These are phyloP conservation scores for Actias luna DNA, from an alignment of 2,888 invertebrate species.

Conservation along the genomic window DNA sequence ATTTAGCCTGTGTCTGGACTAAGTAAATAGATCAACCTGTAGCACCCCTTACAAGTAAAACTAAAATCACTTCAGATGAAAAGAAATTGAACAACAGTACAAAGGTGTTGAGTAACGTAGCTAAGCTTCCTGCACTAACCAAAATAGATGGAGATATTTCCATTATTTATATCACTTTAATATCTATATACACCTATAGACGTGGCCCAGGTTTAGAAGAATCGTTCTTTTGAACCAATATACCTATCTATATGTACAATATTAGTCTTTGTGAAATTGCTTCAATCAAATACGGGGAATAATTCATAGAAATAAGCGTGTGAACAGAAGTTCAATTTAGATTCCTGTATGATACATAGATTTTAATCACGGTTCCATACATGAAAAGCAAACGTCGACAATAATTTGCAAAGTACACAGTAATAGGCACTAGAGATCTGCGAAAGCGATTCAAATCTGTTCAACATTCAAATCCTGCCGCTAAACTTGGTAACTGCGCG, in stretches of 20 bases:
- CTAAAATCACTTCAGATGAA: too few relatives aligned
- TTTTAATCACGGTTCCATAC: not conserved
- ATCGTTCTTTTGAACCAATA: not conserved
- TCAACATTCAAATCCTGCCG: constrained; percentile 8
- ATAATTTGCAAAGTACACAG: constrained; percentile 4
- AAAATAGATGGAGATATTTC: too few relatives aligned
- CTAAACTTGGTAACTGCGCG: constrained; percentile 16
- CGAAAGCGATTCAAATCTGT: constrained; percentile 17
- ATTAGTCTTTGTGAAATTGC: not conserved
- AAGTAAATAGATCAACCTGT: too few relatives aligned
- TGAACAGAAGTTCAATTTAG: not conserved
- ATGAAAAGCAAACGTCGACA: constrained; percentile 1
- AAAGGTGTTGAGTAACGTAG: too few relatives aligned
- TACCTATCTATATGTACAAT: not conserved
- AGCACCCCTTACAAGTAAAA: too few relatives aligned
- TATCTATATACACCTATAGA: too few relatives aligned
- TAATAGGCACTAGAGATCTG: constrained; percentile 10
- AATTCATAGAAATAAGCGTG: not conserved
- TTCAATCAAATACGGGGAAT: not conserved
- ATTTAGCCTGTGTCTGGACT: too few relatives aligned
- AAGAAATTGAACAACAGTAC: too few relatives aligned
- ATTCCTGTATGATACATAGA: not conserved
- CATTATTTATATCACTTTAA: too few relatives aligned
- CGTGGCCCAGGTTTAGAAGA: too few relatives aligned
- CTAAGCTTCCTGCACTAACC: too few relatives aligned